Conservation (phyloP, 2,797 vertebrate genomes). For the Emydoidea blandingii region DNA sequence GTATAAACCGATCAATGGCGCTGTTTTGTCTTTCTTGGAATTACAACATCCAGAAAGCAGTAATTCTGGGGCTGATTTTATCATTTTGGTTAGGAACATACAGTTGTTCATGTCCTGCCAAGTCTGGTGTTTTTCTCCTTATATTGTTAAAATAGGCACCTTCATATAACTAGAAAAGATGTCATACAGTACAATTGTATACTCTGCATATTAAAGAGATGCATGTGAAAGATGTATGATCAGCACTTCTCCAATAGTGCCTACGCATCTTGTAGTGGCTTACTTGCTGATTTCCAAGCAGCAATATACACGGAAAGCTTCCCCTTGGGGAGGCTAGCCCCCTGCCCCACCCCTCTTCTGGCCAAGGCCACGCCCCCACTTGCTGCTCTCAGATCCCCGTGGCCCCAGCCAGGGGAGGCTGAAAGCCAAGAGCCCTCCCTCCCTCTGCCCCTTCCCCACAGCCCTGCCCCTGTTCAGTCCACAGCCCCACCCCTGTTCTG, state of each 20-base stretch:
- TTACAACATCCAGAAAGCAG: background rate
- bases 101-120: slow-evolving; percentile 33
- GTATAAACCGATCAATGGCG: slow-evolving; percentile 2
- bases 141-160: background rate
- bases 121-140: slow-evolving; percentile 30
- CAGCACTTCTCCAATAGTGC: slow-evolving; percentile 22
- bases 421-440: too few species aligned
- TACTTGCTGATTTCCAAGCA: background rate
- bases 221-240: slow-evolving; percentile 14
- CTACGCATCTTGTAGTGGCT: background rate
- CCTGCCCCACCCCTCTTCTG: too few species aligned
- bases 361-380: too few species aligned
- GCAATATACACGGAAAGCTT: background rate
- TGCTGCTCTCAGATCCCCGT: too few species aligned
- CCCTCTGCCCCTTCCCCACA: too few species aligned
- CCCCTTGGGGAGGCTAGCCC: too few species aligned
- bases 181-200: background rate
- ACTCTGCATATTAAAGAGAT: background rate
- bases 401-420: too few species aligned
- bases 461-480: too few species aligned
- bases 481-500: too few species aligned
- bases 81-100: slow-evolving; percentile 24
- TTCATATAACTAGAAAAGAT: slow-evolving; percentile 32
- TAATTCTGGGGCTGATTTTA: slow-evolving; percentile 48
- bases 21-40: slow-evolving; percentile 22